These are phyloP conservation scores for Geotrypetes seraphini DNA, from an alignment of 2,797 vertebrate genomes.

Conservation along the genomic window DNA sequence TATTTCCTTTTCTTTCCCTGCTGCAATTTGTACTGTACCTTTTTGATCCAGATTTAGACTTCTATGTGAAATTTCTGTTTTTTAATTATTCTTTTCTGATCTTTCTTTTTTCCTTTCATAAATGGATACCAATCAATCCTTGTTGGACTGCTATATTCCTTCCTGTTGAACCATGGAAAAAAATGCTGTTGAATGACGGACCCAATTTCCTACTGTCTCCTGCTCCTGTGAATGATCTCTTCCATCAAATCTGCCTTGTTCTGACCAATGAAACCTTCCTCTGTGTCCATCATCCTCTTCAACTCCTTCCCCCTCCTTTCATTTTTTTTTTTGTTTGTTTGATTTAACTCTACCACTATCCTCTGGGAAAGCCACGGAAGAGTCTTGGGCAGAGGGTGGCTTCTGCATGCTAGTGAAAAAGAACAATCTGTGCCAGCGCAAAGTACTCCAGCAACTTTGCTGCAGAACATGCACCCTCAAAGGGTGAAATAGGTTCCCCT, in stretches of 20 bases:
- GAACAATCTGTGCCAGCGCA: slow-evolving; percentile 98
- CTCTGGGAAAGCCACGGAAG: slow-evolving; percentile 93
- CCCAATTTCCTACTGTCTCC: slow-evolving; percentile 74
- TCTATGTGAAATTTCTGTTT: slow-evolving; percentile 47
- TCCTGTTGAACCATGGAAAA: slow-evolving; percentile 48
- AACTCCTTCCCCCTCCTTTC: slow-evolving; percentile 56
- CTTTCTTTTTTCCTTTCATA: slow-evolving; percentile 51
- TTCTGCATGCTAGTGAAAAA: slow-evolving; percentile 99
- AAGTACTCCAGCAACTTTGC: slow-evolving; percentile 98
- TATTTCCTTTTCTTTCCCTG: slow-evolving; percentile 26
- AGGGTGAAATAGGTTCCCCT: slow-evolving; percentile 74
- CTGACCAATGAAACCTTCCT: slow-evolving; percentile 74
- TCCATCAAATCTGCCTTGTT: slow-evolving; percentile 66
- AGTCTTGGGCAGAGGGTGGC: slow-evolving; percentile 98
- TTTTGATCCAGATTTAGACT: too few species aligned
- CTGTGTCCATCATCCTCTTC: slow-evolving; percentile 44
- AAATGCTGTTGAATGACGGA: slow-evolving; percentile 64
- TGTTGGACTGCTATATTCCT: slow-evolving; percentile 57
- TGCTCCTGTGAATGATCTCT: slow-evolving; percentile 71
- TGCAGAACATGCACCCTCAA: slow-evolving; percentile 98
- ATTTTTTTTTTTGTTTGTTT: slow-evolving; percentile 30
- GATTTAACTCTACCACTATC: slow-evolving; percentile 49
- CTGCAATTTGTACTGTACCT: slow-evolving; percentile 25
- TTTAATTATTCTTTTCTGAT: slow-evolving; percentile 62
- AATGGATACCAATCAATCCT: slow-evolving; percentile 71